phyloP scores from a whole-genome alignment of 2,113 vertebrate genomes.

The Oenanthe melanoleuca region DNA sequence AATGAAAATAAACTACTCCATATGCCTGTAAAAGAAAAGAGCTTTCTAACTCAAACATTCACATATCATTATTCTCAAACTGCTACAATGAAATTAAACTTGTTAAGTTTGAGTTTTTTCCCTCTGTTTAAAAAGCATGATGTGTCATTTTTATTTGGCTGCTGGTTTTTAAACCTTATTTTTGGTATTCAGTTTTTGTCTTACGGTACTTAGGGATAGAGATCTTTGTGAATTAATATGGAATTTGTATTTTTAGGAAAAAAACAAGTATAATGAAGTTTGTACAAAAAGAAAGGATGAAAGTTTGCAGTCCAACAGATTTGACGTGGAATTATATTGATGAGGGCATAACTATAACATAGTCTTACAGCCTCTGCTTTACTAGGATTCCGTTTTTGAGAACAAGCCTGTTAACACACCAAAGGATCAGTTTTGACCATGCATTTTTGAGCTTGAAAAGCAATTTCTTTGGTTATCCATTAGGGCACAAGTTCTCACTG shows the following conservation, averaged over 20 bases:
- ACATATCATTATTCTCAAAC: background rate
- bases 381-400: background rate
- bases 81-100: background rate
- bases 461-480: background rate
- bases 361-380: background rate
- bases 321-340: background rate
- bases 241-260: background rate
- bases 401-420: background rate
- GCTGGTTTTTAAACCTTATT: background rate
- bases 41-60: background rate
- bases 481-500: background rate
- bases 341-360: background rate
- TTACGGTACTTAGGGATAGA: background rate
- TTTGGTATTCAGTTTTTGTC: background rate
- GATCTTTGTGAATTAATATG: background rate
- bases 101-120: background rate
- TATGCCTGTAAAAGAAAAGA: conserved; percentile 65
- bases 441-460: background rate
- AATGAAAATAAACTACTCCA: conserved; percentile 83
- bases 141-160: background rate
- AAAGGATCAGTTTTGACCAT: background rate
- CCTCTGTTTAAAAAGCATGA: background rate
- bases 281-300: background rate
- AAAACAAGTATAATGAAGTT: background rate
- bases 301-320: background rate